phyloP scores from a whole-genome alignment of 1,140 invertebrate genomes.

The Zaprionus nigranus region DNA sequence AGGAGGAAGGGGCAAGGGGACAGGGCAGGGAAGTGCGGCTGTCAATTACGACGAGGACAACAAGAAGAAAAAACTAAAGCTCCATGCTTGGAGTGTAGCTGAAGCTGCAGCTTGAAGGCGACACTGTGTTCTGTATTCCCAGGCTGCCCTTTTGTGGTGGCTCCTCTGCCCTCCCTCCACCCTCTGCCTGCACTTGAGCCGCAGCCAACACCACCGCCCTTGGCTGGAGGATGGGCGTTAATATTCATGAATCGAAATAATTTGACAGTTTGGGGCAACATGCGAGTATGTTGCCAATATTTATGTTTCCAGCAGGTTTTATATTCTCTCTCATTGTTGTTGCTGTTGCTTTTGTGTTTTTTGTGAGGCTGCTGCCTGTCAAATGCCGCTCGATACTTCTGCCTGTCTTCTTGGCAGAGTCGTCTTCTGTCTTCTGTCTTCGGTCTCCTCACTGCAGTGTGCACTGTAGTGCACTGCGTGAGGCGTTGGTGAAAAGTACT shows the following conservation, averaged over 20 bases:
- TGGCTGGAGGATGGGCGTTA: slow-evolving; percentile 67
- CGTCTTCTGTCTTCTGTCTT: slow-evolving; percentile 35
- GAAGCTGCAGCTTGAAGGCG: slow-evolving; percentile 3
- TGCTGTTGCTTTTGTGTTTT: slow-evolving; percentile 11
- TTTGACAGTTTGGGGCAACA: slow-evolving; percentile 82
- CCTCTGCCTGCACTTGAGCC: not conserved
- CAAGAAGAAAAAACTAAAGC: slow-evolving; percentile 29
- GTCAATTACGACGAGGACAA: slow-evolving; percentile 72
- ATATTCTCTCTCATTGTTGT: not conserved
- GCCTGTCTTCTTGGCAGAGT: slow-evolving; percentile 14
- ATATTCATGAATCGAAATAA: slow-evolving; percentile 84
- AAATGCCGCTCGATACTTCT: slow-evolving; percentile 36
- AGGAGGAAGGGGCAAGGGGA: not conserved
- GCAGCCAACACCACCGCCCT: slow-evolving; percentile 1
- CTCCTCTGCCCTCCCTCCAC: not conserved
- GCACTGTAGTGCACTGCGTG: slow-evolving; percentile 60
- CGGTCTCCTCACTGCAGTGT: slow-evolving; percentile 15
- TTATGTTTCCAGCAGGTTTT: slow-evolving; percentile 60
- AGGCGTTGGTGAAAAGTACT: slow-evolving; percentile 83
- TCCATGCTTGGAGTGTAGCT: slow-evolving; percentile 42
- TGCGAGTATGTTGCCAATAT: slow-evolving; percentile 77
- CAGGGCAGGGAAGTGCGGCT: slow-evolving; percentile 62
- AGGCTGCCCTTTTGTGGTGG: slow-evolving; percentile 41
- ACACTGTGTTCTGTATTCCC: slow-evolving; percentile 45
- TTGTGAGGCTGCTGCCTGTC: slow-evolving; percentile 46